phyloP scores from a whole-genome alignment of 2,888 invertebrate species.

The Aelia acuminata region DNA sequence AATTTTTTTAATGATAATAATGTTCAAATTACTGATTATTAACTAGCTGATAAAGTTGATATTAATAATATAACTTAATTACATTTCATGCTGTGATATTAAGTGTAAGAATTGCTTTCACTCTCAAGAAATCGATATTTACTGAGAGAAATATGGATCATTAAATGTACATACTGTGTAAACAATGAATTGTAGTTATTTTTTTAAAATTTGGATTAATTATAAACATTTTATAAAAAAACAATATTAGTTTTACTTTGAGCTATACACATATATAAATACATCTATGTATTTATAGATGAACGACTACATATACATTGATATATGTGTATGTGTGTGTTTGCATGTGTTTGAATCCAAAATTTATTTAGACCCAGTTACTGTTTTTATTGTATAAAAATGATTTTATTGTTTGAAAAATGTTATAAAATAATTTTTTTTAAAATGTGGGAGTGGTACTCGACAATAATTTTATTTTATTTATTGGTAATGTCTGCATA shows the following conservation, averaged over 20 bases:
- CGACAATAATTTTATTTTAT: background rate
- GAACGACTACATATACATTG: background rate
- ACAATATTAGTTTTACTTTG: conserved; percentile 62
- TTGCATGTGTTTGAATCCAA: background rate
- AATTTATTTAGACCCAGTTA: background rate
- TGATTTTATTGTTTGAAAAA: background rate
- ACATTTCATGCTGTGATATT: conserved; percentile 54
- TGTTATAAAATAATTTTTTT: background rate
- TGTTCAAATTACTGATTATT: conserved; percentile 54
- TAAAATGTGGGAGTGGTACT: background rate
- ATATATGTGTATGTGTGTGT: conserved; percentile 18
- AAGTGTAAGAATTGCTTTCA: conserved; percentile 53
- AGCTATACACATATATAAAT: conserved; percentile 3
- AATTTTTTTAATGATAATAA: conserved; percentile 20
- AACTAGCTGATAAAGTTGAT: conserved; percentile 44
- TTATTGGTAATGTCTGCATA: background rate
- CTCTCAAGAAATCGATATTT: conserved; percentile 25
- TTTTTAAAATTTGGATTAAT: conserved; percentile 63
- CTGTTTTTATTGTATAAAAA: background rate
- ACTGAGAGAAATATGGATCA: conserved; percentile 52
- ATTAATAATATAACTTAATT: conserved; percentile 37
- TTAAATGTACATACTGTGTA: conserved; percentile 57
- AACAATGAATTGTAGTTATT: conserved; percentile 63
- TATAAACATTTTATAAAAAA: conserved; percentile 63
- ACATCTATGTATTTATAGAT: background rate